Base-by-base conservation (phyloP, 2,888 invertebrate species). In the Tetheella fluctuosa region DNA sequence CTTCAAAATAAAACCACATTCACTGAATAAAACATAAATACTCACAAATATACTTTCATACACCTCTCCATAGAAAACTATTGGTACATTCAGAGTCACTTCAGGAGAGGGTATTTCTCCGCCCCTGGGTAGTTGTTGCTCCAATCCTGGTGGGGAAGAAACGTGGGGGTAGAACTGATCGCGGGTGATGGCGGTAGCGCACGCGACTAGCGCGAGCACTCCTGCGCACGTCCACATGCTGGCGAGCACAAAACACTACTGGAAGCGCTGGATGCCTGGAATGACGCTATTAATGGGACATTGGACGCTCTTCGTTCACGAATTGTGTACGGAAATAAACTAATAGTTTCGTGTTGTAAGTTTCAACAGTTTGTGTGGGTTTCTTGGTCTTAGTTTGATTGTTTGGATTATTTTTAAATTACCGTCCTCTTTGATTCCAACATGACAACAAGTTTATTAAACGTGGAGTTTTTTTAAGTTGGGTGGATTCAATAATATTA, bases 41-140 rank as follows among this genome's bases (percentile, higher is more conserved):
- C 98, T 98, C 91, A 98, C 98, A 88, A 94, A 98, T 77, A 98
- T 93, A 39, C 95, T 94, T 60, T 95, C 94, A 85, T 97, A 98
- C 65, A 91, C 90, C 70, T 95, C 95, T 71, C 96, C 96, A 84
- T 95, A 98, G 90, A 97, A 97, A 57, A 94, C 93, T 60, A 98
- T 94, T 1, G 98, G 97, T 42, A 96, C 95, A 76, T 93, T 93
- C 1, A 97, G 93, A 3, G 82, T 79, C 7, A 96, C 88, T 81
- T 96, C 96, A 0, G 94, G 93, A 13, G 96, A 95, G n/a, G 95
- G 93, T 17, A 94, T 87, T 68, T 96, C 96, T 70, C 95, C 94
- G 0, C 93, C 94, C 56, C 79, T 83, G 15, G 94, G 94, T 59
- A 96, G 83, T 42, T 85, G 79, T 56, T 88, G 83, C 79, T 95